phyloP scores from a whole-genome alignment of 2,113 vertebrate genomes.

The Nibea albiflora region DNA sequence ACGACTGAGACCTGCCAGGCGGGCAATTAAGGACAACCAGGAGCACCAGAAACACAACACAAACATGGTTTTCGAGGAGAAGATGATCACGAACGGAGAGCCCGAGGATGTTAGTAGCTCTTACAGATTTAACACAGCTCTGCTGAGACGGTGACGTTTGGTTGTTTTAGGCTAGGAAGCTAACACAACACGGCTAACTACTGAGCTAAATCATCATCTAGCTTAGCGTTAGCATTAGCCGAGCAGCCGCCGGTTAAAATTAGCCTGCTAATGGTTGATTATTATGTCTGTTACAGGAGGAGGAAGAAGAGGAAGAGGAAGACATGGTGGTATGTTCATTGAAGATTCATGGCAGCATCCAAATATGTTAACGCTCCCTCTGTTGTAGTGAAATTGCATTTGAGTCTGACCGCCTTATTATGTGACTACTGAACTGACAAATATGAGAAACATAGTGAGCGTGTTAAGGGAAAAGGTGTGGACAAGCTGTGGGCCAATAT shows the following conservation, averaged over 20 bases:
- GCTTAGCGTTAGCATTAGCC: conserved; percentile 46
- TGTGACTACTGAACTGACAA: too few relatives aligned
- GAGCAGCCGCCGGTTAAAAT: not conserved
- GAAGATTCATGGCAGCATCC: not conserved
- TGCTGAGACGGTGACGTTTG: not conserved
- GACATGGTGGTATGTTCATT: conserved; percentile 82
- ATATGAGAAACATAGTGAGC: not conserved
- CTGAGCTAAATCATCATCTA: conserved; percentile 4
- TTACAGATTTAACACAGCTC: not conserved
- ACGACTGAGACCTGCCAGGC: not conserved
- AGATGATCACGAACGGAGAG: conserved; percentile 82
- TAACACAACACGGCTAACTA: conserved; percentile 33
- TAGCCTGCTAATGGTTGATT: not conserved
- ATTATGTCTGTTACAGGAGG: conserved; percentile 59
- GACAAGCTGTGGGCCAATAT: not conserved
- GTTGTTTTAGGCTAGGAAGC: not conserved
- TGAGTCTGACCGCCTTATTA: not conserved
- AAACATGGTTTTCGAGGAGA: conserved; percentile 82
- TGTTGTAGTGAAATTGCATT: not conserved
- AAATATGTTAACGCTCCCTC: not conserved
- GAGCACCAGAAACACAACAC: not conserved
- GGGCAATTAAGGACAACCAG: conserved; percentile 30
- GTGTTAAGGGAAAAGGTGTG: not conserved
- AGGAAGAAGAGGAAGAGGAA: conserved; percentile 80
- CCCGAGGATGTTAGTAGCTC: conserved; percentile 75